Conservation (phyloP, 2,888 invertebrate genomes). For the Mesorhabditis belari region DNA sequence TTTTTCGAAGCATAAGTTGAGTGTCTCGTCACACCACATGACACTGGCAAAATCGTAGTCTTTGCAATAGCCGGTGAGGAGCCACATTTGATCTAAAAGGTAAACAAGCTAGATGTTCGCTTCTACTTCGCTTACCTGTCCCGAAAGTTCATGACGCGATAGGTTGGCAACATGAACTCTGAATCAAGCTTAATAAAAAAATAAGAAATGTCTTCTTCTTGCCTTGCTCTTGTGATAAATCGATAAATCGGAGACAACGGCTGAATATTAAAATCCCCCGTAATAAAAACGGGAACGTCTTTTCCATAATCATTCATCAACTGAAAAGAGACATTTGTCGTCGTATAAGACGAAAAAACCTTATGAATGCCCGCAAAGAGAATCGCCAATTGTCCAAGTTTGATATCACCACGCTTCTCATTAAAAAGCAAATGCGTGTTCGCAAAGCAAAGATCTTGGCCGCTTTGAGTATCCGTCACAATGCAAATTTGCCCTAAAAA, state of each 20-base stretch:
- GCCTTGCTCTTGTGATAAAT: constrained; percentile 61
- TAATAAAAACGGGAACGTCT: constrained; percentile 69
- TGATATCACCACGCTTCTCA: constrained; percentile 77
- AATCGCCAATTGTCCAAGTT: constrained; percentile 77
- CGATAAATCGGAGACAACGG: constrained; percentile 70
- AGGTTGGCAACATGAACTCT: too few relatives aligned
- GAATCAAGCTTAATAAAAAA: too few relatives aligned
- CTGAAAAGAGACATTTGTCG: constrained; percentile 4
- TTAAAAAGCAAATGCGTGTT: constrained; percentile 93
- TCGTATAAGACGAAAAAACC: constrained; percentile 54
- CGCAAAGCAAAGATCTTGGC: constrained; percentile 66
- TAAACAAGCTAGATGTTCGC: too few relatives aligned
- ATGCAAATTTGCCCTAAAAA: constrained; percentile 30
- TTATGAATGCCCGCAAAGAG: constrained; percentile 78
- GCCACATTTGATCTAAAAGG: too few relatives aligned
- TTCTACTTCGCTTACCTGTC: too few relatives aligned
- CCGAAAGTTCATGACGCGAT: too few relatives aligned
- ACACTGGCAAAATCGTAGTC: too few relatives aligned
- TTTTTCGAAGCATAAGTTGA: too few relatives aligned
- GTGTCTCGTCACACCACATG: too few relatives aligned
- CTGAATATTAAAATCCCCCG: constrained; percentile 85
- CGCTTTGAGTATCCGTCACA: constrained; percentile 17
- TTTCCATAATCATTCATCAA: neutral
- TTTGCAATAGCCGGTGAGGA: too few relatives aligned
- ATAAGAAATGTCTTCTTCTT: neutral